Evolutionary conservation across 1,140 invertebrate species (phyloP).

Genomic region (Atta colombica): DNA sequence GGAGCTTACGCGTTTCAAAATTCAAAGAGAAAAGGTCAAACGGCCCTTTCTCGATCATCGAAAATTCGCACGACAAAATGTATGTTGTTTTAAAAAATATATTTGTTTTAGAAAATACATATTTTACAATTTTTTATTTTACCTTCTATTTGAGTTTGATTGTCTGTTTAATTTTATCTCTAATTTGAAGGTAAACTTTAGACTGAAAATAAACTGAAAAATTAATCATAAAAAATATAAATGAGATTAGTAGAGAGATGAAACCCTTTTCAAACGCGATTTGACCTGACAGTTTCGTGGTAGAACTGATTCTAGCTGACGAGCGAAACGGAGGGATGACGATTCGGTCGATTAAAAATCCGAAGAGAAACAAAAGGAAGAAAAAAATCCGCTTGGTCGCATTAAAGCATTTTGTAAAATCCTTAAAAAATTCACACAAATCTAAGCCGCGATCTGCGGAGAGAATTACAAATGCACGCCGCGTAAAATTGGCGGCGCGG

Average conservation of each 20-base stretch:
- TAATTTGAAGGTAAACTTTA: neutral
- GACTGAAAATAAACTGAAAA: neutral
- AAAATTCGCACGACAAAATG: neutral
- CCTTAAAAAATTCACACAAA: slow-evolving; percentile 33
- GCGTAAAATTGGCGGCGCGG: slow-evolving; percentile 61
- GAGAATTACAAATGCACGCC: slow-evolving; percentile 23
- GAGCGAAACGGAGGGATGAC: slow-evolving; percentile 14
- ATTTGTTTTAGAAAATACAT: neutral
- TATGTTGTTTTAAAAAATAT: neutral
- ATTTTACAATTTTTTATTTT: neutral
- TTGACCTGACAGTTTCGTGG: slow-evolving; percentile 24
- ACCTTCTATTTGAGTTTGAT: neutral
- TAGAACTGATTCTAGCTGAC: neutral
- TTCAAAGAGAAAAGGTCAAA: slow-evolving; percentile 4
- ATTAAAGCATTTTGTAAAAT: slow-evolving; percentile 32
- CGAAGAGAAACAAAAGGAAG: neutral
- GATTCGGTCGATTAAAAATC: slow-evolving; percentile 30
- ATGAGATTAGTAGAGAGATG: slow-evolving; percentile 17
- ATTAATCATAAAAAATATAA: neutral
- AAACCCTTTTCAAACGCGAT: slow-evolving; percentile 18
- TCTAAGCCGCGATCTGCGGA: neutral
- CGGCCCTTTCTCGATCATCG: too few species aligned
- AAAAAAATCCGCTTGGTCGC: neutral
- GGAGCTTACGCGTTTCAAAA: neutral
- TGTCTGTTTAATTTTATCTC: neutral